These are phyloP conservation scores for Polydrusus cervinus DNA, from an alignment of 2,888 invertebrate genomes.

Conservation along the genomic window DNA sequence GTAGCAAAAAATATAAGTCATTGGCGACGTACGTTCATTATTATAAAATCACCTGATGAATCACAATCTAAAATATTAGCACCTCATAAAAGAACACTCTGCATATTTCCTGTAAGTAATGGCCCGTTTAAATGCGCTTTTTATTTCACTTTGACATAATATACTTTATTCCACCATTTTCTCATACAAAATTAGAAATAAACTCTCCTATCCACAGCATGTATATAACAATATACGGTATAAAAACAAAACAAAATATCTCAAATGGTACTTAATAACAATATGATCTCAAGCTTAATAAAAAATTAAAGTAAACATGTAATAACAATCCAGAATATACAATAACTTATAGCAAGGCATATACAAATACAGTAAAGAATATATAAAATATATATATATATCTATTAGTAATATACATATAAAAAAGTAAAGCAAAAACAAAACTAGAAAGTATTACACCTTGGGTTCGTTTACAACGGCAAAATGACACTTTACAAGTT, in stretches of 20 bases:
- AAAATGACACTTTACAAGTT: too few relatives aligned
- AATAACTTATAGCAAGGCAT: neutral
- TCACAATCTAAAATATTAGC: too few relatives aligned
- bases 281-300: neutral
- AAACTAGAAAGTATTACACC: too few relatives aligned
- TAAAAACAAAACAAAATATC: neutral
- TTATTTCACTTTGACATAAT: neutral
- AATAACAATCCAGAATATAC: constrained; percentile 20
- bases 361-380: neutral
- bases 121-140: too few relatives aligned
- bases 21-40: too few relatives aligned
- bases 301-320: neutral
- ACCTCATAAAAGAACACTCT: too few relatives aligned
- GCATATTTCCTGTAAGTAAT: too few relatives aligned
- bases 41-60: too few relatives aligned
- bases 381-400: neutral
- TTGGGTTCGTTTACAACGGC: too few relatives aligned
- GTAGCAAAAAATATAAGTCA: too few relatives aligned
- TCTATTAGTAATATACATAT: neutral
- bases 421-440: neutral
- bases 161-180: constrained; percentile 3
- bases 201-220: neutral
- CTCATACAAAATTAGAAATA: constrained; percentile 9
- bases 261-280: constrained; percentile 3
- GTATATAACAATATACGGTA: neutral